phyloP scores from a whole-genome alignment of 1,140 invertebrate genomes.

The Dendroctonus valens region DNA sequence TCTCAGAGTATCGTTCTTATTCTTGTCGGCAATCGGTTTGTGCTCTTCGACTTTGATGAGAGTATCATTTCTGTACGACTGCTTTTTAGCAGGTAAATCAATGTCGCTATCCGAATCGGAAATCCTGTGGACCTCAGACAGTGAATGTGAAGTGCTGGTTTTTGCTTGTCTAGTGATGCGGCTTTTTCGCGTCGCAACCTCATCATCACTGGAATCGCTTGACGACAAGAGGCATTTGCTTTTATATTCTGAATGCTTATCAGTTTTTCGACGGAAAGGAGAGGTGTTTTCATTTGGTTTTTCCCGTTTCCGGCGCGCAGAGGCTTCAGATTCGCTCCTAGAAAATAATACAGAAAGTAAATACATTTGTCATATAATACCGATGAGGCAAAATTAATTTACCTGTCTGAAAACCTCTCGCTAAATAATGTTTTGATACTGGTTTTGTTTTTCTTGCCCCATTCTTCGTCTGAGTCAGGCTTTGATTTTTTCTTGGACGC shows the following conservation, averaged over 20 bases:
- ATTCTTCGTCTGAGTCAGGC: constrained; percentile 43
- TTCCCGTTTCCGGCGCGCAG: constrained; percentile 23
- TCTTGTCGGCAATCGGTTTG: constrained; percentile 62
- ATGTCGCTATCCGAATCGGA: constrained; percentile 36
- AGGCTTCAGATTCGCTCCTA: constrained; percentile 27
- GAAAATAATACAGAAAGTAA: constrained; percentile 2
- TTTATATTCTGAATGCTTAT: constrained; percentile 36
- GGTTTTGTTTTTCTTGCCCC: constrained; percentile 40
- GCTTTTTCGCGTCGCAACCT: constrained; percentile 33
- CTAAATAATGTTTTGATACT: constrained; percentile 38
- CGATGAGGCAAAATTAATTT: neutral
- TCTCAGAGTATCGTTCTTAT: constrained; percentile 67
- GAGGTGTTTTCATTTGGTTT: constrained; percentile 46
- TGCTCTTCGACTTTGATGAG: constrained; percentile 54
- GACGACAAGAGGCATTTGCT: constrained; percentile 41
- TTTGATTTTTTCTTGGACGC: constrained; percentile 25
- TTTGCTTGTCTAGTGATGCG: constrained; percentile 12
- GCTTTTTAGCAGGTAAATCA: constrained; percentile 11
- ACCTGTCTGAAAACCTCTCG: constrained; percentile 32
- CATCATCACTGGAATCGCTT: constrained; percentile 52
- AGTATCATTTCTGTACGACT: constrained; percentile 18
- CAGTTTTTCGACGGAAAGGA: constrained; percentile 40
- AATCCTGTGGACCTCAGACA: constrained; percentile 20
- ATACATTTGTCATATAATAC: neutral
- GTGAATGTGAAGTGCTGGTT: constrained; percentile 2